Evolutionary conservation across 2,113 vertebrate genomes (phyloP).

Genomic region (Setophaga coronata): DNA sequence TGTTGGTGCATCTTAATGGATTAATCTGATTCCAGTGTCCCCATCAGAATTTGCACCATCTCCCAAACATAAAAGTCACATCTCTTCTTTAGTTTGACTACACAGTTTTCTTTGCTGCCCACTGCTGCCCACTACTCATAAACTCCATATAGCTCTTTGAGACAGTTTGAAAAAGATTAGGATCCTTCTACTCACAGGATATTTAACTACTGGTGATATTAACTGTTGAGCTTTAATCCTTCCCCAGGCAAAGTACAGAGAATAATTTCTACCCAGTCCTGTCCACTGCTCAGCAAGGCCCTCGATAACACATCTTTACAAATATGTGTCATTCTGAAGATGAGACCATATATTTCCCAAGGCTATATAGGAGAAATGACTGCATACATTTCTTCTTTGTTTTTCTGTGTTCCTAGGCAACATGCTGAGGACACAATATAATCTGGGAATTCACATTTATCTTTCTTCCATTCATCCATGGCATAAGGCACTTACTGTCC

Average conservation of each 20-base stretch:
- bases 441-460: not conserved
- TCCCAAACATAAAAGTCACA: not conserved
- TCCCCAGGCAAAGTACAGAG: not conserved
- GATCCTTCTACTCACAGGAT: not conserved
- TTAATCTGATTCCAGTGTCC: not conserved
- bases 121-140: not conserved
- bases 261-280: not conserved
- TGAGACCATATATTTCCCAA: not conserved
- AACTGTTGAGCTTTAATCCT: not conserved
- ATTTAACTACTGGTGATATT: not conserved
- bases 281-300: not conserved
- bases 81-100: not conserved
- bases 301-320: not conserved
- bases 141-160: not conserved
- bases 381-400: not conserved
- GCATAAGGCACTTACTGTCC: constrained; percentile 2
- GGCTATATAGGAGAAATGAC: not conserved
- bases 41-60: not conserved
- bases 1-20: not conserved
- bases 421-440: not conserved
- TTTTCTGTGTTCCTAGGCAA: not conserved
- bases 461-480: constrained; percentile 19
- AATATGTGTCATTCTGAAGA: not conserved
- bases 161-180: not conserved
- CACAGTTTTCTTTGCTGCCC: not conserved